These are phyloP conservation scores for Cancer borealis DNA, from an alignment of 2,888 invertebrate species.

Conservation along the genomic window DNA sequence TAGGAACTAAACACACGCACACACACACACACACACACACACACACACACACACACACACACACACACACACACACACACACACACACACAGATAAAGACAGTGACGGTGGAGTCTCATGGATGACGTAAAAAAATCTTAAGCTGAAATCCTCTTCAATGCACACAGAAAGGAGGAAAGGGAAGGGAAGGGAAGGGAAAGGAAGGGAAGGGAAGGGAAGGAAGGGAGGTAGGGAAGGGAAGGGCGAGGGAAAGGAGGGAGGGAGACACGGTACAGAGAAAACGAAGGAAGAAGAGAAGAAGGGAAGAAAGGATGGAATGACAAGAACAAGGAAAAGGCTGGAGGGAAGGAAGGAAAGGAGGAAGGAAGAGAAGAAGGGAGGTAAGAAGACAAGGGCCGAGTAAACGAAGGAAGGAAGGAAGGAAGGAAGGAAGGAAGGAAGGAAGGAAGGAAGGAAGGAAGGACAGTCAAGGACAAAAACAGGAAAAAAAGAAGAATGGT, in stretches of 20 bases:
- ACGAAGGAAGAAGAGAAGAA: background rate
- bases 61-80: too few relatives aligned
- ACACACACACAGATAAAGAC: background rate
- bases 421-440: too few relatives aligned
- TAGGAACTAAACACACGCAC: too few relatives aligned
- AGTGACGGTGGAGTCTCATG: background rate
- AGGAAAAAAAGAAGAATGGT: background rate
- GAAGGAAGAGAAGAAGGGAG: background rate
- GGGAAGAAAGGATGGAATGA: background rate
- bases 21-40: too few relatives aligned
- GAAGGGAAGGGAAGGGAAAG: background rate
- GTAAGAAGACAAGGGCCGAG: too few relatives aligned
- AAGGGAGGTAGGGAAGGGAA: too few relatives aligned
- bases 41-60: too few relatives aligned
- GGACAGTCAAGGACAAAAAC: too few relatives aligned
- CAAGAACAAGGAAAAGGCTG: background rate
- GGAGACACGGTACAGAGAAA: too few relatives aligned
- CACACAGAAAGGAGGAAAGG: background rate
- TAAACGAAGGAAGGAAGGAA: too few relatives aligned
- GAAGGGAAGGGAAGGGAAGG: background rate
- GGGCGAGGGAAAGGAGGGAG: too few relatives aligned
- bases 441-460: too few relatives aligned
- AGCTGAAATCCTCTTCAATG: slow-evolving; percentile 1
- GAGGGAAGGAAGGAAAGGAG: background rate
- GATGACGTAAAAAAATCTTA: background rate